Base-by-base conservation (phyloP, 2,113 vertebrate species). In the Microtus pennsylvanicus region DNA sequence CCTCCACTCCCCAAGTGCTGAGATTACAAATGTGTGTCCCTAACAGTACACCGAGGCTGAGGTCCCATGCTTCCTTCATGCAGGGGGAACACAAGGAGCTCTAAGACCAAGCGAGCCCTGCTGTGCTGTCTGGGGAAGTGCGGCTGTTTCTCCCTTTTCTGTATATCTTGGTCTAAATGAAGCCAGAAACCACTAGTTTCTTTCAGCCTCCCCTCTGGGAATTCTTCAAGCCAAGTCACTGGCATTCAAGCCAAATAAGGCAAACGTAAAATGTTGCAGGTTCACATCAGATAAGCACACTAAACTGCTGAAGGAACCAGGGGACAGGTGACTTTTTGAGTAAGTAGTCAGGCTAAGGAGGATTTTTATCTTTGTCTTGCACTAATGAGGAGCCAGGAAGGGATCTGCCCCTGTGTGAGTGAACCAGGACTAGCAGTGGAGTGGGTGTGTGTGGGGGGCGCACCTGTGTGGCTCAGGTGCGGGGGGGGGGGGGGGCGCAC, bases 401-500 rank as follows among this genome's bases (percentile, higher is more conserved):
- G 42, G 76, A 22, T 87, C 52, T 21, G 7, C 17, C 0, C 2
- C 77, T 6, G 0, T 9, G 3, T 3, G 24, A n/a, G 3, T 22
- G 35, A 28, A 5, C 21, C 33, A 3, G 35, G 50, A 11, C 1
- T 28, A 12, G 50, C 50, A 50, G 50, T 50, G 38, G 0, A 30
- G 82, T 67, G 47, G 61, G 63, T 38, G 52, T 52, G 13, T 52
- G 52, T 52, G 42, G 42, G 42, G 3, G 42, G 42, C 42, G 42
- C 42, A 42, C 42, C 42, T 52, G 50, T 52, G 47, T 47, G n/a
- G n/a, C n/a, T n/a, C n/a, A n/a, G n/a, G n/a, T n/a, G n/a, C n/a
- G n/a, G n/a, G n/a, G n/a, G n/a, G n/a, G n/a, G n/a, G n/a, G n/a
- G n/a, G n/a, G n/a, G n/a, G n/a, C n/a, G n/a, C n/a, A n/a, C n/a